Percentiles rank a stretch among this genome's conserved stretches.
These are phyloP conservation scores for Automeris io DNA, from an alignment of 2,888 invertebrate species.

Conservation along the genomic window DNA sequence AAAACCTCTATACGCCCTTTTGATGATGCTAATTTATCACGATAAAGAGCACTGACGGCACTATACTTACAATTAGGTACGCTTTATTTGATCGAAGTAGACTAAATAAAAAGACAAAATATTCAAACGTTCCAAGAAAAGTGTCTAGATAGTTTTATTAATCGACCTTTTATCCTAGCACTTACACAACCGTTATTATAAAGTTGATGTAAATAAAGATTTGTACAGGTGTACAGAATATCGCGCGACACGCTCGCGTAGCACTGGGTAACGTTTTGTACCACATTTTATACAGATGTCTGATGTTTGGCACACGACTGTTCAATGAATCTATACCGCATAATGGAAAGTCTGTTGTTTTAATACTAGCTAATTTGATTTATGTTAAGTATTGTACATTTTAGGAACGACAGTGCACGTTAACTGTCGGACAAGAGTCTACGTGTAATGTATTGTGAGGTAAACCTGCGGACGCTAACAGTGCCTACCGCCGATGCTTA, in stretches of 20 bases:
- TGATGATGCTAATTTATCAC: not conserved
- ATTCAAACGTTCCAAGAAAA: constrained; percentile 8
- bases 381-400: too few species aligned
- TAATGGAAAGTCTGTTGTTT: constrained; percentile 7
- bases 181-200: constrained; percentile 23
- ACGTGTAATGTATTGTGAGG: too few species aligned
- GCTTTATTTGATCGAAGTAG: too few species aligned
- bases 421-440: too few species aligned
- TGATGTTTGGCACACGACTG: constrained; percentile 2
- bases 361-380: not conserved
- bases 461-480: too few species aligned
- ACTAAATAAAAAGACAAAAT: too few species aligned
- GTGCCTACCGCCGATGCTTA: too few species aligned
- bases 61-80: too few species aligned
- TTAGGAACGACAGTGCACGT: too few species aligned
- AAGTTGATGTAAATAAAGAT: constrained; percentile 22
- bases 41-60: not conserved
- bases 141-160: constrained; percentile 18
- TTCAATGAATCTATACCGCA: constrained; percentile 1
- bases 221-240: constrained; percentile 32
- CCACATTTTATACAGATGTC: not conserved
- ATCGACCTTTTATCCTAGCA: constrained; percentile 15
- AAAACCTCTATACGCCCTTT: too few species aligned
- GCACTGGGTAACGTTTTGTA: not conserved
- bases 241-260: constrained; percentile 5